phyloP scores from a whole-genome alignment of 2,888 invertebrate genomes.

The Clanis bilineata region DNA sequence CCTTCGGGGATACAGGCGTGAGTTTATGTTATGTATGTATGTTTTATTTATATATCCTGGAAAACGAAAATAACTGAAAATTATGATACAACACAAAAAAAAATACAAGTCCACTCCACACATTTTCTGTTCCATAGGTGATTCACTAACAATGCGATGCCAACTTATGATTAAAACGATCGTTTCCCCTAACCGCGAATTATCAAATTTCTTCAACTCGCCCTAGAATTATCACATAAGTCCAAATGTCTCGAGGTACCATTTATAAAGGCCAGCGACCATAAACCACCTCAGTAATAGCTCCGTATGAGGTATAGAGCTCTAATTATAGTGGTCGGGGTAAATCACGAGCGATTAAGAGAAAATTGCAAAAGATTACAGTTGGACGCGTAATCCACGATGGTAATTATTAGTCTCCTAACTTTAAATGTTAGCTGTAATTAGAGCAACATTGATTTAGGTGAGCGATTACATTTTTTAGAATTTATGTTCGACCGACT shows the following conservation, averaged over 20 bases:
- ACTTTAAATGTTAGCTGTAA: slow-evolving; percentile 68
- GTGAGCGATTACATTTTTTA: slow-evolving; percentile 38
- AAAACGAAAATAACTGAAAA: too few species aligned
- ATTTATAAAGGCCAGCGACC: slow-evolving; percentile 50
- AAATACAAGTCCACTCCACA: slow-evolving; percentile 38
- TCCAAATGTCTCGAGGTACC: slow-evolving; percentile 75
- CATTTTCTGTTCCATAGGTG: slow-evolving; percentile 47
- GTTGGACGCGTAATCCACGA: slow-evolving; percentile 61
- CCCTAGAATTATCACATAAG: slow-evolving; percentile 80
- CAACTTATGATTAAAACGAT: slow-evolving; percentile 78
- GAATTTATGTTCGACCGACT: neutral
- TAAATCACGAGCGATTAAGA: slow-evolving; percentile 69
- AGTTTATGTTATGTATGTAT: too few species aligned
- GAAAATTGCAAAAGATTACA: slow-evolving; percentile 79
- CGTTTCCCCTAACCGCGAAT: slow-evolving; percentile 77
- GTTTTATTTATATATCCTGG: too few species aligned
- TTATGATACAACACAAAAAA: neutral
- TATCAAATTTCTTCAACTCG: slow-evolving; percentile 78
- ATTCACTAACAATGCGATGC: slow-evolving; percentile 69
- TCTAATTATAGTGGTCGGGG: slow-evolving; percentile 47
- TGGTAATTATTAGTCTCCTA: slow-evolving; percentile 70
- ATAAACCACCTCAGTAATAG: slow-evolving; percentile 27
- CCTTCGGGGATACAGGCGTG: too few species aligned
- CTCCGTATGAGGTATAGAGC: slow-evolving; percentile 25
- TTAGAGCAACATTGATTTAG: slow-evolving; percentile 62